A percentile compares a stretch with the other conserved stretches of the same genome.
These are phyloP conservation scores for Tetragnatha montana DNA, from an alignment of 2,888 invertebrate genomes.

Conservation along the genomic window DNA sequence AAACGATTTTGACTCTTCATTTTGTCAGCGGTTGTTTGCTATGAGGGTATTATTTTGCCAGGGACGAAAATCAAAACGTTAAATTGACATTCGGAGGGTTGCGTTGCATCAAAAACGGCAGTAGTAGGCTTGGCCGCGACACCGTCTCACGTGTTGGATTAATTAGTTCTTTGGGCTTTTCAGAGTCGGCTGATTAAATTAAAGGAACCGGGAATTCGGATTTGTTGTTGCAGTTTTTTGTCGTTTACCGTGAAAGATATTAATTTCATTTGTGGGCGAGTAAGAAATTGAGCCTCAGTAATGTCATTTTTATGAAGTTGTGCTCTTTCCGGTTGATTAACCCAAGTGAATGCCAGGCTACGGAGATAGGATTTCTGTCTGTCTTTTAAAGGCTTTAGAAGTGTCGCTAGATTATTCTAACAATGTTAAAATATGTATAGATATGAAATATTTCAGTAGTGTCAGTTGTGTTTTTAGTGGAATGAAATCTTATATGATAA, in stretches of 20 bases:
- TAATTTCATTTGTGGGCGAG: not conserved
- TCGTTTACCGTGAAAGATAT: not conserved
- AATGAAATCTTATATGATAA: no score
- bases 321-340: not conserved
- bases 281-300: not conserved
- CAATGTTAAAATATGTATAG: no score
- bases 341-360: not conserved
- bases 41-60: slow-evolving; percentile 51
- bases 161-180: not conserved
- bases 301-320: not conserved
- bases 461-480: no score
- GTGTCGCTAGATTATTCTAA: no score
- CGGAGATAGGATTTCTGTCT: not conserved
- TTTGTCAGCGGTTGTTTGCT: slow-evolving; percentile 50
- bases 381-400: no score
- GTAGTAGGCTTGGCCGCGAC: not conserved
- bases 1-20: slow-evolving; percentile 66
- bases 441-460: no score
- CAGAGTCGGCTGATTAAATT: not conserved
- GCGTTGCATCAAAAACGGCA: not conserved
- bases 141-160: not conserved
- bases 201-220: not conserved
- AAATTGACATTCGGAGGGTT: slow-evolving; percentile 52
- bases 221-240: not conserved
- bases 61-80: slow-evolving; percentile 60